These are phyloP conservation scores for Portunus trituberculatus DNA, from an alignment of 1,140 invertebrate species.

Conservation along the genomic window DNA sequence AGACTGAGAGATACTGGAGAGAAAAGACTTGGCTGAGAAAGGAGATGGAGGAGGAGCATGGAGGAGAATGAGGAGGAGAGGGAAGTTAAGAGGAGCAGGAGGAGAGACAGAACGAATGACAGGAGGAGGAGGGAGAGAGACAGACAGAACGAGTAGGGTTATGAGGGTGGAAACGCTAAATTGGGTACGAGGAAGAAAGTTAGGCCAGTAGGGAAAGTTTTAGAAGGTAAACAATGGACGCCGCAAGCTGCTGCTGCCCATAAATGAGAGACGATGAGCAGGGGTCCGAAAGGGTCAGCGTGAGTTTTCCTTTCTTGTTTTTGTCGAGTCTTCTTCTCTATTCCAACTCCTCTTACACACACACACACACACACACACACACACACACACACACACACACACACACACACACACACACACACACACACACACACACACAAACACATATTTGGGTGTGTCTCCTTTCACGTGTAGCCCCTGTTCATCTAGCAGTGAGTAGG, in stretches of 20 bases:
- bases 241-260: neutral
- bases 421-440: slow-evolving; percentile 11
- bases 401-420: neutral
- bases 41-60: no score
- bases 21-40: no score
- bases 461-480: no score
- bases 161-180: neutral
- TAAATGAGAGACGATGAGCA: neutral
- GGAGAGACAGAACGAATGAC: neutral
- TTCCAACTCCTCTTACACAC: neutral
- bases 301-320: neutral
- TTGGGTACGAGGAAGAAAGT: neutral
- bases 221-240: slow-evolving; percentile 12
- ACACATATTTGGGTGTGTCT: no score
- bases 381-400: neutral
- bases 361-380: slow-evolving; percentile 4
- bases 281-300: neutral
- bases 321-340: neutral
- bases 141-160: neutral
- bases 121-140: neutral
- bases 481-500: no score
- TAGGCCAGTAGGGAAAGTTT: neutral
- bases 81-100: neutral
- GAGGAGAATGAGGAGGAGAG: neutral
- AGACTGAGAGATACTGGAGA: no score